Conservation (phyloP, 2,888 invertebrate genomes). For the Heliconius ethilla region DNA sequence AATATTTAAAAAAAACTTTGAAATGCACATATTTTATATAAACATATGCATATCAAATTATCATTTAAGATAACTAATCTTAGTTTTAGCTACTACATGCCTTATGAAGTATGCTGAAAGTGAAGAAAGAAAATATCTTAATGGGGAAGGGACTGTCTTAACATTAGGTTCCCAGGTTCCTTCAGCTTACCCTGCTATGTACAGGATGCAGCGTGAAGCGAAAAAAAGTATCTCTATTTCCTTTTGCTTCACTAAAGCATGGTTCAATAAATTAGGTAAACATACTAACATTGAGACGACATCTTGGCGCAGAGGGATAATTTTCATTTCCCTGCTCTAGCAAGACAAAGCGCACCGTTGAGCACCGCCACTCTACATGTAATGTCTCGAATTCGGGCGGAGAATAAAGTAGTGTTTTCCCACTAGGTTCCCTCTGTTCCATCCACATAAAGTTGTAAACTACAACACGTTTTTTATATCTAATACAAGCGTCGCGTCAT, state of each 20-base stretch:
- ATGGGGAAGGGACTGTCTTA: too few relatives aligned
- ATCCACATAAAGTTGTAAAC: not conserved
- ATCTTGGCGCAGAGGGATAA: too few relatives aligned
- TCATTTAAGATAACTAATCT: not conserved
- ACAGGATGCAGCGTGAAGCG: too few relatives aligned
- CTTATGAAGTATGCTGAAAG: too few relatives aligned
- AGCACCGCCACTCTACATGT: not conserved
- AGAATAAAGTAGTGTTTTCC: not conserved
- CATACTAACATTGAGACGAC: too few relatives aligned
- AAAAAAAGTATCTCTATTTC: too few relatives aligned
- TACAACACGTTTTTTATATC: not conserved
- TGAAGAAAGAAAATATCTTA: too few relatives aligned
- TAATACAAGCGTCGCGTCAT: not conserved
- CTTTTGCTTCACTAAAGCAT: not conserved
- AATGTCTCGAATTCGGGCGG: not conserved
- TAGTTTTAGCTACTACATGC: not conserved
- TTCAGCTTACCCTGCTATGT: too few relatives aligned
- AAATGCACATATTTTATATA: not conserved
- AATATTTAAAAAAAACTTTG: constrained; percentile 11
- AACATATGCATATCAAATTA: not conserved
- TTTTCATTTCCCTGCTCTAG: not conserved
- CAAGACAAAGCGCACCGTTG: not conserved
- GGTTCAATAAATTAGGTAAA: too few relatives aligned
- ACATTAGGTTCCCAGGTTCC: too few relatives aligned
- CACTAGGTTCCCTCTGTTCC: not conserved